Evolutionary conservation across 1,140 invertebrate genomes (phyloP), one percentile per base, ranked within the genome.

Genomic region (Drosophila virilis): DNA sequence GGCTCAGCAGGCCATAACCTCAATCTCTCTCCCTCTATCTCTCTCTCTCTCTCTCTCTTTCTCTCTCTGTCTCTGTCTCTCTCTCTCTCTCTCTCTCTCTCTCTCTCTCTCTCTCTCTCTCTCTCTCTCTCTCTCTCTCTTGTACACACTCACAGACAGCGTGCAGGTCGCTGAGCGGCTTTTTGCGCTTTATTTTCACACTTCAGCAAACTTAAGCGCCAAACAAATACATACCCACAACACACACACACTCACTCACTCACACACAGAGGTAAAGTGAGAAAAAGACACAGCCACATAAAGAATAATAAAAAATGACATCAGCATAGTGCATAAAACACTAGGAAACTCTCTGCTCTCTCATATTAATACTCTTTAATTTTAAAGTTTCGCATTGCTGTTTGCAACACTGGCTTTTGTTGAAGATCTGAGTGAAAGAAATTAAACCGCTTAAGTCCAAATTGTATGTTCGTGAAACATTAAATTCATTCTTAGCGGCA

Each of bases 141-240:
- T 28, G 22, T 5, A 12, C 42, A 17, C 62, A 55, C 50, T 42
- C 33, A 6, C 46, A 33, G 1, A 28, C 13, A 32, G 12, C 32
- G 42, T n/a, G 46, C 22, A 6, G 54, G 35, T 45, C 40, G 50
- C 42, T 65, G 15, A 52, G 50, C 50, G 17, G 13, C 37, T 43
- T 58, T 59, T 59, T 52, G 32, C 33, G 48, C 13, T 65, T 77
- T 69, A 65, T 66, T 69, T 80, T 81, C 46, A 69, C 74, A 77
- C 68, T 80, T 74, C 64, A 73, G 51, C 22, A 72, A 72, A 66
- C 50, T 74, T 70, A 66, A 74, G 42, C 67, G 72, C 22, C 43
- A n/a, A n/a, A 48, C 64, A 55, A 28, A 62, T 43, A 52, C 33
- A 52, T 13, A n/a, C 22, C 22, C 22, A 22, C 22, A 22, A 4